Evolutionary conservation across 64 coral and sea anemone genomes (phyloP), one percentile per base, ranked within the genome.

Genomic region (Pocillopora damicornis): DNA sequence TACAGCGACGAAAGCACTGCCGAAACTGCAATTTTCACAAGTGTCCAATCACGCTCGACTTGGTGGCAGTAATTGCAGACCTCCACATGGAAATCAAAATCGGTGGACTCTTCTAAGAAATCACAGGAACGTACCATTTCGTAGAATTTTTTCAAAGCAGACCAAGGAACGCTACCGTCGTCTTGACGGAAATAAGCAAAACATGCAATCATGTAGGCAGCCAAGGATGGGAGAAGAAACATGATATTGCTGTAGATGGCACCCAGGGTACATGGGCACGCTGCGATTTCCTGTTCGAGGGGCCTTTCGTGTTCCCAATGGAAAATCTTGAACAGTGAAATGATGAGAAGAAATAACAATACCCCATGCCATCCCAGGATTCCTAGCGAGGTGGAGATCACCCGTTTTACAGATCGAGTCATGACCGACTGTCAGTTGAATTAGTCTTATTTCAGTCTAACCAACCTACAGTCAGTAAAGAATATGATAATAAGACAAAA

Each of bases 361-460:
- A 83, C 79, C 0, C 91, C 91, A 73, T 93, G 80, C 91, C 91
- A 93, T 37, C 91, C 91, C 38, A 93, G 87, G 16, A 93, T 73
- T 11, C 86, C 91, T 60, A 74, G 26, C 5, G 81, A 58, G 57
- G 60, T 83, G 11, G 91, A 83, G 7, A 93, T 37, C 17, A 79
- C 37, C 38, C 82, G 45, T 18, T 64, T 81, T 12, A 77, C 16
- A 17, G 59, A 76, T 59, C 83, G 80, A 60, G 76, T 59, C 84
- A 92, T 88, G 15, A 12, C 64, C 45, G 60, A 10, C 20, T 57
- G 7, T 45, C 67, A 71, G n/a, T 23, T 71, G 67, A 71, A 8
- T 22, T 67, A 20, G 0, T 7, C 64, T 67, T 67, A 20, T 6
- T 4, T 7, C 42, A 51, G 42, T 30, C 30, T 30, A 61, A 61